Conservation (phyloP, 2,888 invertebrate species). For the Chymomyza procnemis region DNA sequence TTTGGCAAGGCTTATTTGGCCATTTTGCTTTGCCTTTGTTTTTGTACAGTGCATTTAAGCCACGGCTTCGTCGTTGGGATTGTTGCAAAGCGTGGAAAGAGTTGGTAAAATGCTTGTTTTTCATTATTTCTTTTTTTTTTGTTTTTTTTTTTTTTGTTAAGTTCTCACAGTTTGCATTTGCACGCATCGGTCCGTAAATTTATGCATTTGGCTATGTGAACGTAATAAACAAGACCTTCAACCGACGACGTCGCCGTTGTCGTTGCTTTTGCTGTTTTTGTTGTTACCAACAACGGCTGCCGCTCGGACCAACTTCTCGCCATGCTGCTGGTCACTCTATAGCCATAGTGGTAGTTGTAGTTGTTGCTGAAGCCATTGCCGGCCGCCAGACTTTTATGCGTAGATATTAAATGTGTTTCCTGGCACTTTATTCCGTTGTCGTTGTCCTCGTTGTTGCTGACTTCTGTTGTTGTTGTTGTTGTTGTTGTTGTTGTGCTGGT, state of each 20-base stretch:
- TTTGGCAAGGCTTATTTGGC: neutral
- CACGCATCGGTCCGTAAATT: constrained; percentile 73
- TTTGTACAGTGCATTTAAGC: neutral
- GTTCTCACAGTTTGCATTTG: constrained; percentile 72
- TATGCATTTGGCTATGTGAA: constrained; percentile 73
- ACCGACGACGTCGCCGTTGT: constrained; percentile 42
- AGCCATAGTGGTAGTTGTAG: constrained; percentile 18
- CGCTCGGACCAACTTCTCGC: neutral
- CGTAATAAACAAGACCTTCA: constrained; percentile 73
- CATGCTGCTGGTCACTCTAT: constrained; percentile 21
- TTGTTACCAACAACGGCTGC: neutral
- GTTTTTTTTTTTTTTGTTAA: constrained; percentile 35
- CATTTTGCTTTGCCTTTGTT: neutral
- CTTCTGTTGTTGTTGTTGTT: constrained; percentile 21
- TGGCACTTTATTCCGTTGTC: constrained; percentile 63
- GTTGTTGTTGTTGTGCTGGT: constrained; percentile 19
- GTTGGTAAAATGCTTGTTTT: neutral
- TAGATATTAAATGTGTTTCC: constrained; percentile 75
- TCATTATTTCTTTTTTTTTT: constrained; percentile 28
- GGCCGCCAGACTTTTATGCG: constrained; percentile 60
- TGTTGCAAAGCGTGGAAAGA: neutral
- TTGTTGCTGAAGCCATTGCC: constrained; percentile 46
- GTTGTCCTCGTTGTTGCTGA: constrained; percentile 39
- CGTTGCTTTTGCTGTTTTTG: constrained; percentile 16
- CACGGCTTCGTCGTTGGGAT: neutral